Base-by-base conservation (phyloP, 2,113 vertebrate genomes). In the Mandrillus leucophaeus region DNA sequence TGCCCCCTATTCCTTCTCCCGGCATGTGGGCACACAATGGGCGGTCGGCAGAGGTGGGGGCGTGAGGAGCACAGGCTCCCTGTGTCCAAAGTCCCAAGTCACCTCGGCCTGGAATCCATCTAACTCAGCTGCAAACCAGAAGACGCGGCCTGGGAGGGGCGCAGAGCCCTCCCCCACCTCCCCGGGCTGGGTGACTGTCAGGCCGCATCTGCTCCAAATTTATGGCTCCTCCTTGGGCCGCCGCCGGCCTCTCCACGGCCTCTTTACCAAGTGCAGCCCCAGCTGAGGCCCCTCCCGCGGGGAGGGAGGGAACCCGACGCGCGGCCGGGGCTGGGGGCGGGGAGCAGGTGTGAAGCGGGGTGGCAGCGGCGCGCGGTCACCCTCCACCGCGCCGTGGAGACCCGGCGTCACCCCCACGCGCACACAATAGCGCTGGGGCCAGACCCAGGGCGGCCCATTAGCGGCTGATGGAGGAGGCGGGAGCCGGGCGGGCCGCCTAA, bases 231-330 rank as follows among this genome's bases (percentile, higher is more conserved):
- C 97, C 96, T 83, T 73, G 43, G 98, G 97, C 94, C 87, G 84
- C 95, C 88, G 96, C 92, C 66, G 75, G 89, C 95, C 97, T 98
- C 98, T 98, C 98, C 75, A 96, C 75, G 98, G 98, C 98, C 98
- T 98, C 98, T 98, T 99, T 98, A 98, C 98, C 98, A 98, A 98
- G 96, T 75, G 97, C 97, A 96, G 97, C 97, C 97, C 98, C 99
- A 99, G 99, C 99, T 99, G 99, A 99, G 99, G 94, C 99, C 98
- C 97, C 92, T 98, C 99, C 98, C 98, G 92, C 98, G 98, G 99
- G 99, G 98, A 97, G 96, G 95, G 95, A 85, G 92, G 93, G 97
- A 98, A 98, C 97, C 96, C 97, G 95, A 97, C 98, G 98, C 98
- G 98, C 96, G 97, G 96, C 99, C 98, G 96, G 64, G 98, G 99